Evolutionary conservation across 2,888 invertebrate species (phyloP), one percentile per base, ranked within the genome.

Genomic region (Meiosimyza platycephala): DNA sequence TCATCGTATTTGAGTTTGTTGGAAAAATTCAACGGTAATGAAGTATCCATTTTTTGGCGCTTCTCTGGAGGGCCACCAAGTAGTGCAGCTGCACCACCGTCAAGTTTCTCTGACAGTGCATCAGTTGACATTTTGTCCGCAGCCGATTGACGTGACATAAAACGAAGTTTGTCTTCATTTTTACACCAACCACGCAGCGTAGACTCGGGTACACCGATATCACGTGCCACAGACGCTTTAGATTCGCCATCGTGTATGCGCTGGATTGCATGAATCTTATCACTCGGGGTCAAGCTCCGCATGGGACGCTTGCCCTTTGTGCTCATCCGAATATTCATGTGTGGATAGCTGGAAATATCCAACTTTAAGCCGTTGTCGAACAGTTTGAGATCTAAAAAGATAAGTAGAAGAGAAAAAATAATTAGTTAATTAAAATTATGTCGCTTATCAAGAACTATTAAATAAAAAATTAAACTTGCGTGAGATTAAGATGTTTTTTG

Each of bases 141-240:
- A 11, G 92, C 92, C 67, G 93, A 92, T 80, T 93, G 91, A 12
- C 92, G 89, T 47, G 93, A 92, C 82, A 92, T 91, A 84, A 92
- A 90, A 77, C 92, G 87, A 5, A 92, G 86, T 85, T 95, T 95
- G 80, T 93, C 92, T 83, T 94, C 94, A 83, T 94, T 93, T 86
- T 95, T 95, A 88, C 95, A 95, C 95, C 95, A 95, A 73, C 95
- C 95, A 4, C 95, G 90, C 16, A 95, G 88, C 11, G 95, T 95
- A 3, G 94, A 95, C 86, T 95, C 95, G 0, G 95, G 95, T 18
- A 95, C 94, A 51, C 94, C 94, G 83, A 95, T 94, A 85, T 94
- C 94, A 4, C 95, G 89, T 2, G 95, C 95, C 1, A 95, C 95
- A 0, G 94, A 94, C 3, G 95, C 95, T 83, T 95, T 95, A 72